Conservation (phyloP, 2,888 invertebrate genomes). For the Dolichomitus sp. region DNA sequence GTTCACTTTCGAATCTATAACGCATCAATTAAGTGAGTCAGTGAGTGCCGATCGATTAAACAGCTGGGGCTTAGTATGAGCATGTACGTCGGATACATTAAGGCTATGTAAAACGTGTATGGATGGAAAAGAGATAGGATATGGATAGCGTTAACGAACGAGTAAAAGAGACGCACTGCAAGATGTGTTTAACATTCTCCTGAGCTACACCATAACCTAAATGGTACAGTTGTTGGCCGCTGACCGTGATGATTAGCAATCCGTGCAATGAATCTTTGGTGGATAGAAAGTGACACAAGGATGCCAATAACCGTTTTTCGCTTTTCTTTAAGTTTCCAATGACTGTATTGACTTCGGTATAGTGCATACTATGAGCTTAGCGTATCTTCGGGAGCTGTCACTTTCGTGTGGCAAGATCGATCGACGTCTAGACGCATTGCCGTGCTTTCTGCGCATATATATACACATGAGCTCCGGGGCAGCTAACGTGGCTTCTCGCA, state of each 20-base stretch:
- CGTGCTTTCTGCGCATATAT: constrained; percentile 21
- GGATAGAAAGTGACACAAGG: neutral
- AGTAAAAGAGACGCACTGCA: neutral
- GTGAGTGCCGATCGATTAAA: constrained; percentile 61
- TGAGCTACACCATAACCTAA: neutral
- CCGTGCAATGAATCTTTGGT: neutral
- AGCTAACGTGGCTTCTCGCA: neutral
- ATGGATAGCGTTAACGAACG: neutral
- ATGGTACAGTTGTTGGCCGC: constrained; percentile 3
- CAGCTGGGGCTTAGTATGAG: constrained; percentile 35
- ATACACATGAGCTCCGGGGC: constrained; percentile 2
- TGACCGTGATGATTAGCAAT: neutral
- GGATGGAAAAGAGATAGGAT: neutral
- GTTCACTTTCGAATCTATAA: constrained; percentile 65
- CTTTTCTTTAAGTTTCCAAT: neutral
- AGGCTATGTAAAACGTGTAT: constrained; percentile 3
- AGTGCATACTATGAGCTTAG: constrained; percentile 31
- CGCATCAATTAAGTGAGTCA: constrained; percentile 68
- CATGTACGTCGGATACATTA: neutral
- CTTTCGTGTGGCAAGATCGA: constrained; percentile 70
- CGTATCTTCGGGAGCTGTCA: constrained; percentile 68
- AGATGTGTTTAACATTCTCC: constrained; percentile 5
- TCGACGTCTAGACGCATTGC: constrained; percentile 64
- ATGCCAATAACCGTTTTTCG: constrained; percentile 18
- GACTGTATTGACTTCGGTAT: neutral